Evolutionary conservation across 2,888 invertebrate species (phyloP).

Genomic region (Scelioninae gen. 2): DNA sequence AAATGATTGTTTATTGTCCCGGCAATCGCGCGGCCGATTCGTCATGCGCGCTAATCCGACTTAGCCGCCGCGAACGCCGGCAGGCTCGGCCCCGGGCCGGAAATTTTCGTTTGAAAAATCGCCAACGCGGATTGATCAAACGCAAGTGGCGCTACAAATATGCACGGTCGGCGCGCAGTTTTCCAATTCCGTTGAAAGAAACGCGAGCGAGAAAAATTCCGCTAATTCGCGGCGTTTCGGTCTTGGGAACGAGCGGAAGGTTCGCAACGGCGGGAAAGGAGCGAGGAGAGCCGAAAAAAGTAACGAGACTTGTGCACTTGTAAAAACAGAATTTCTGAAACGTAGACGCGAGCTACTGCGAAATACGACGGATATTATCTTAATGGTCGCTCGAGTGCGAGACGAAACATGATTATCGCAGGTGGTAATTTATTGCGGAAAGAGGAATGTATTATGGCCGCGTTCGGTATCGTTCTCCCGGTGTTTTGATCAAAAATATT

Average conservation of each 20-base stretch:
- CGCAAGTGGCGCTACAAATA: slow-evolving; percentile 29
- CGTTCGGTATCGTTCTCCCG: not conserved
- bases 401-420: slow-evolving; percentile 27
- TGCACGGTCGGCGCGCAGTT: slow-evolving; percentile 22
- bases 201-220: slow-evolving; percentile 26
- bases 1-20: too few species aligned
- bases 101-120: slow-evolving; percentile 17
- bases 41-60: slow-evolving; percentile 6
- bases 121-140: slow-evolving; percentile 30
- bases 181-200: slow-evolving; percentile 35
- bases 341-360: slow-evolving; percentile 12
- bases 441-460: slow-evolving; percentile 3
- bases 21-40: not conserved
- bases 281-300: not conserved
- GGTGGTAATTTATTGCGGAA: slow-evolving; percentile 31
- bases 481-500: slow-evolving; percentile 30
- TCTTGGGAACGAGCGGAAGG: slow-evolving; percentile 27
- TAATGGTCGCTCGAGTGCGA: slow-evolving; percentile 16
- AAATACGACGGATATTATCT: slow-evolving; percentile 22
- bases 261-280: slow-evolving; percentile 10
- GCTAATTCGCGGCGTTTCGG: slow-evolving; percentile 21
- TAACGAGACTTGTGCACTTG: slow-evolving; percentile 30
- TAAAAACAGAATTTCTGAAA: slow-evolving; percentile 32
- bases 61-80: not conserved
- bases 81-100: not conserved